phyloP scores from a whole-genome alignment of 2,797 vertebrate species.

The Acanthis flammea region DNA sequence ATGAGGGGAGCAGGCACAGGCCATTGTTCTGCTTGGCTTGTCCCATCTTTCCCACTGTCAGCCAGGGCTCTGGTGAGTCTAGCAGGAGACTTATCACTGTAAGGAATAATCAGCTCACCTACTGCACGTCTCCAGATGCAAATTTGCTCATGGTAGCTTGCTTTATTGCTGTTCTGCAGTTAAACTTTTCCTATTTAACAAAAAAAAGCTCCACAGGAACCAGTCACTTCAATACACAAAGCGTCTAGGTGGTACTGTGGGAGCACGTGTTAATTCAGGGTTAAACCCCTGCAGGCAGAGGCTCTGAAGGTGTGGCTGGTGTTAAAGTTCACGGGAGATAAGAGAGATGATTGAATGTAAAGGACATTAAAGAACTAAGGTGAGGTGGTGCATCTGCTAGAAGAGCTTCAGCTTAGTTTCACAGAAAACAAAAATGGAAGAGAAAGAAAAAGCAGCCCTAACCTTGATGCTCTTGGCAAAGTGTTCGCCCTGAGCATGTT shows the following conservation, averaged over 20 bases:
- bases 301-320: not conserved
- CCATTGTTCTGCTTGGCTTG: accelerated
- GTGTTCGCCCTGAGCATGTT: not conserved
- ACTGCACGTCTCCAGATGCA: not conserved
- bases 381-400: not conserved
- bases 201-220: not conserved
- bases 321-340: not conserved
- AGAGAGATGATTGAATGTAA: not conserved
- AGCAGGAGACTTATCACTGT: not conserved
- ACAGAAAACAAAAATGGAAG: not conserved
- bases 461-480: not conserved
- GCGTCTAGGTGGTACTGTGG: not conserved
- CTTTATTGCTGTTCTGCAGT: not conserved
- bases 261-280: not conserved
- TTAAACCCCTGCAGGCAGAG: not conserved
- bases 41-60: not conserved
- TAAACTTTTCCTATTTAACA: not conserved
- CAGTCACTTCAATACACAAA: not conserved
- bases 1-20: not conserved
- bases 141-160: not conserved
- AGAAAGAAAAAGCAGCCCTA: not conserved
- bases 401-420: not conserved
- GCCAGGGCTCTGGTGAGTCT: not conserved
- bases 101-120: not conserved
- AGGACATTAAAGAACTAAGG: not conserved